Conservation (phyloP, 2,888 invertebrate genomes). For the Lithophane socia region DNA sequence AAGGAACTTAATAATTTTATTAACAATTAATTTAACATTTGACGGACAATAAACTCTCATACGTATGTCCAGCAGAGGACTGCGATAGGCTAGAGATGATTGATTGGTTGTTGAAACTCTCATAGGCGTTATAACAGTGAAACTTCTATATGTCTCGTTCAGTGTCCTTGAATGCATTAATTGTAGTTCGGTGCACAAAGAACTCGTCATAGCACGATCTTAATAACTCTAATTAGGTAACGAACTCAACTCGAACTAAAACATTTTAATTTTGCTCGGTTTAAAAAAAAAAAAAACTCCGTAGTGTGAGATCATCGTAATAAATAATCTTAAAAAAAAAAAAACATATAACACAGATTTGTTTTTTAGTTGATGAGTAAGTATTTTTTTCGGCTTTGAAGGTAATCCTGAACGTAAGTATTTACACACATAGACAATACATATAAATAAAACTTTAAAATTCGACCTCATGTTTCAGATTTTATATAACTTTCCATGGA, state of each 20-base stretch:
- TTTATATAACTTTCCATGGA: neutral
- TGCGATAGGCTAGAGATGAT: too few relatives aligned
- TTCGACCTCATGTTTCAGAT: neutral
- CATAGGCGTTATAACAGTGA: too few relatives aligned
- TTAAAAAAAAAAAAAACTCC: slow-evolving; percentile 27
- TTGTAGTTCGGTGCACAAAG: neutral
- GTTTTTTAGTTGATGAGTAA: neutral
- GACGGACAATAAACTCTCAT: too few relatives aligned
- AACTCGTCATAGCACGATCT: neutral
- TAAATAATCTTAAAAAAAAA: neutral
- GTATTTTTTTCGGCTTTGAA: slow-evolving; percentile 27
- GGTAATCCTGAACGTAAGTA: neutral
- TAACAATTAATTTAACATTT: neutral
- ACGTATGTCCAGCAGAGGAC: too few relatives aligned
- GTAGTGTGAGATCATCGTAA: slow-evolving; percentile 9
- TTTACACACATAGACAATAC: neutral
- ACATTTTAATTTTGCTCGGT: neutral
- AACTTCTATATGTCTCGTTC: too few relatives aligned
- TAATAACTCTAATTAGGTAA: neutral
- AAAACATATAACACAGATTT: neutral
- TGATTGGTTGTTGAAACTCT: too few relatives aligned
- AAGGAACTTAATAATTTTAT: too few relatives aligned
- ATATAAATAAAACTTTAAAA: neutral
- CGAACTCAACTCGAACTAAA: neutral
- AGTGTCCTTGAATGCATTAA: neutral